Conservation (phyloP, 2,113 vertebrate genomes). For the Dipodomys merriami region DNA sequence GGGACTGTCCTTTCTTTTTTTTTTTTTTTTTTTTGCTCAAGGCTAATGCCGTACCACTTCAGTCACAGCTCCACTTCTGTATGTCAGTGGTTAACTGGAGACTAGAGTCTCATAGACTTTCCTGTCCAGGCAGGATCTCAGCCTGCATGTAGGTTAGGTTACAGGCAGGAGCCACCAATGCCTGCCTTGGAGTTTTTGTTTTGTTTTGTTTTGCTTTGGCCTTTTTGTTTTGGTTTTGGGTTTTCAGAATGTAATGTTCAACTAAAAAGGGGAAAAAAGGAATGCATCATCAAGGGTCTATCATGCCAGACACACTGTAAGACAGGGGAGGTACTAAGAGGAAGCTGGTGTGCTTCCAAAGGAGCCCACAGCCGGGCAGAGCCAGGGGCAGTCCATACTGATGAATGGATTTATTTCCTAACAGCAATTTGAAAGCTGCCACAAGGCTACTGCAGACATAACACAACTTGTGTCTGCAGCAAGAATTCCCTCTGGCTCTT, state of each 20-base stretch:
- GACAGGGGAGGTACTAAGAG: neutral
- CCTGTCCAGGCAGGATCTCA: no score
- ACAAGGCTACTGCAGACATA: slow-evolving; percentile 63
- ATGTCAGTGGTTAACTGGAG: no score
- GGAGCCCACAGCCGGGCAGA: neutral
- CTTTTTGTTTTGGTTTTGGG: neutral
- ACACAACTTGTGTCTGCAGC: slow-evolving; percentile 55
- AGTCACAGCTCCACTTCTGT: no score
- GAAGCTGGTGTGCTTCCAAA: neutral
- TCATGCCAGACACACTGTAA: slow-evolving; percentile 7
- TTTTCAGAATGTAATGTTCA: neutral
- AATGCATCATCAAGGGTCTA: neutral
- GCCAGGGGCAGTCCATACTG: neutral
- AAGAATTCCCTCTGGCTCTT: slow-evolving; percentile 79
- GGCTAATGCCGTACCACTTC: no score
- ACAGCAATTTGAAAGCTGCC: slow-evolving; percentile 62
- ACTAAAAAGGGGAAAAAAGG: neutral
- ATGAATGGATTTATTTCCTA: slow-evolving; percentile 71
- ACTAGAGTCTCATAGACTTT: no score
- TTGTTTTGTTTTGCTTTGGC: no score
- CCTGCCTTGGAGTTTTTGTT: no score
- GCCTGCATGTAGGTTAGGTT: no score
- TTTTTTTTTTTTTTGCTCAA: no score
- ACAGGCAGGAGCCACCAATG: no score
- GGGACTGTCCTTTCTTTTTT: no score